Evolutionary conservation across 2,888 invertebrate genomes (phyloP), one percentile per base, ranked within the genome.

Genomic region (Diachrysia chrysitis): DNA sequence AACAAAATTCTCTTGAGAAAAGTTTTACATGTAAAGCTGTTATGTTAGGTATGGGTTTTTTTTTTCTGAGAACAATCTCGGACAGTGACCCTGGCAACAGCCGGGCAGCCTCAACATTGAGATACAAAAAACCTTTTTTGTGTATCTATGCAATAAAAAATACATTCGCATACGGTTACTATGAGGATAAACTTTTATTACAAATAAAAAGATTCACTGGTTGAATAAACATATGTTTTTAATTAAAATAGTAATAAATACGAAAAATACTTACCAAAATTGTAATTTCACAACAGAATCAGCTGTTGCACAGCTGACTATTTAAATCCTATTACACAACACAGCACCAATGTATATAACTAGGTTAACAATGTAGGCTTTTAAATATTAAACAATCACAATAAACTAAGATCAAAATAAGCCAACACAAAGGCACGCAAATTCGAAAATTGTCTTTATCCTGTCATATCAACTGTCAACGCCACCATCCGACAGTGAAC

Each of bases 231-330:
- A 0, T 17, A 10, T 21, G 2, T 51, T 51, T 51, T 21, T 21
- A 35, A 10, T 51, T 1, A 17, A 0, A 14, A 19, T 12, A 48
- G 16, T 2, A 17, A 42, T 23, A 64, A 56, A 59, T 64, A 46
- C 29, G 21, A 56, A 59, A 23, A 10, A 4, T n/a, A 78, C 79
- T 82, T 3, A 79, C 79, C 79, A 66, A 79, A 67, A 68, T 68
- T 51, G 51, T 35, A 67, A 71, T 67, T 57, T 61, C 61, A 71
- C 66, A 79, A 66, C 63, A 66, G 37, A 29, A 70, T 82, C 82
- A 79, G 79, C 82, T 79, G 79, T 71, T 76, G 14, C 10, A 66
- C 82, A 71, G 80, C 80, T 70, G 75, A 79, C 55, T 32, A 53
- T 35, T 70, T 12, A 57, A 60, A 66, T 72, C 68, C 58, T n/a